phyloP scores from a whole-genome alignment of 2,113 vertebrate genomes.

The Dunckerocampus dactyliophorus region DNA sequence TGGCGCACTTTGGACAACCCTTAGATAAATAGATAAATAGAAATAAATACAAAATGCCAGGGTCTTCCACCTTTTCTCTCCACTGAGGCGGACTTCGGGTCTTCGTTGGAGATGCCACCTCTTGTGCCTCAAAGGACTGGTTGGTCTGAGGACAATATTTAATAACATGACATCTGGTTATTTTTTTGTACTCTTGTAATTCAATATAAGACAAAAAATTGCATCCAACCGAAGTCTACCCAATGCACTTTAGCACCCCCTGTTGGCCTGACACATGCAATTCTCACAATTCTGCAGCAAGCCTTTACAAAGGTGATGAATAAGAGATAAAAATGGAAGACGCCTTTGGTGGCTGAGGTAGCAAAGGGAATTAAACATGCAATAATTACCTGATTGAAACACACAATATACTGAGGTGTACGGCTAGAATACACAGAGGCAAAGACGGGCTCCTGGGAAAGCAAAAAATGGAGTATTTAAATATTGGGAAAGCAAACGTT shows the following conservation, averaged over 20 bases:
- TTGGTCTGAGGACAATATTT: slow-evolving; percentile 54
- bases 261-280: too few species aligned
- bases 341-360: neutral
- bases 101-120: slow-evolving; percentile 55
- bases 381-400: slow-evolving; percentile 75
- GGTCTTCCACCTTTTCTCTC: slow-evolving; percentile 60
- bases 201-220: too few species aligned
- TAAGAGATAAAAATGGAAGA: too few species aligned
- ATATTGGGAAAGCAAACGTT: too few species aligned
- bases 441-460: slow-evolving; percentile 75
- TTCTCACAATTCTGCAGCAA: too few species aligned
- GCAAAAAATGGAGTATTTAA: slow-evolving; percentile 15
- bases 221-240: too few species aligned
- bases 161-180: too few species aligned
- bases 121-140: slow-evolving; percentile 73
- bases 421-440: slow-evolving; percentile 71
- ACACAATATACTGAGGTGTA: slow-evolving; percentile 73
- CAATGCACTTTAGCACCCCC: too few species aligned
- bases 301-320: too few species aligned
- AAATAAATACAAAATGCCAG: neutral
- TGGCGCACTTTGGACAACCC: too few species aligned
- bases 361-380: neutral
- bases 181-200: too few species aligned
- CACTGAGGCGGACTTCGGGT: slow-evolving; percentile 43
- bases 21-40: too few species aligned